A percentile compares a stretch with the other conserved stretches of the same genome.
These are phyloP conservation scores for Neofelis nebulosa DNA, from an alignment of 2,113 vertebrate species.

Conservation along the genomic window DNA sequence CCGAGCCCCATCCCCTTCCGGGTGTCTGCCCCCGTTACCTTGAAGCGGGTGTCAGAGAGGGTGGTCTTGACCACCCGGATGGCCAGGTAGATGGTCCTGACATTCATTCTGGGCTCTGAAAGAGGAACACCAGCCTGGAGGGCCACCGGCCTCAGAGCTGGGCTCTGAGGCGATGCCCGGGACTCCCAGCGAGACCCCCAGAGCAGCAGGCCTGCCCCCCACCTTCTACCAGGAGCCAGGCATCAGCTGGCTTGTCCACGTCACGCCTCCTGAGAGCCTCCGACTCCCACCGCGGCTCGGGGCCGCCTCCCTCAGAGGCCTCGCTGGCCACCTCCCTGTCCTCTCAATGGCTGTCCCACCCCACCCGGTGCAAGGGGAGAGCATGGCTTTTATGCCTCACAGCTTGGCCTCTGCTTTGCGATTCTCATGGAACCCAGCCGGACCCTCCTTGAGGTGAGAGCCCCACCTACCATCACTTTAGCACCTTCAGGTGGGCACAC, in stretches of 20 bases:
- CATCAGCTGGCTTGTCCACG: accelerated
- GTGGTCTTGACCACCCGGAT: conserved; percentile 68
- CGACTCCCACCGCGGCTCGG: background rate
- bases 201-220: background rate
- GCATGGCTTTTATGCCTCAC: accelerated
- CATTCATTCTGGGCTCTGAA: conserved; percentile 72
- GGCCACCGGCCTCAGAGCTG: background rate
- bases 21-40: conserved; percentile 46
- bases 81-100: conserved; percentile 68
- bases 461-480: background rate
- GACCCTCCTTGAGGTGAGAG: background rate
- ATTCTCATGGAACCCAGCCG: background rate
- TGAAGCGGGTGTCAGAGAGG: conserved; percentile 65
- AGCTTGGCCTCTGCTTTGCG: background rate
- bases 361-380: background rate
- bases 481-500: background rate
- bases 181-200: background rate
- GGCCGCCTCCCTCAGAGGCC: background rate
- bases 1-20: accelerated
- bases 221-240: background rate
- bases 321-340: background rate
- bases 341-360: accelerated
- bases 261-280: background rate
- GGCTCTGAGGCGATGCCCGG: background rate
- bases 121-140: background rate